phyloP scores from a whole-genome alignment of 2,113 vertebrate species.

The Oenanthe melanoleuca region DNA sequence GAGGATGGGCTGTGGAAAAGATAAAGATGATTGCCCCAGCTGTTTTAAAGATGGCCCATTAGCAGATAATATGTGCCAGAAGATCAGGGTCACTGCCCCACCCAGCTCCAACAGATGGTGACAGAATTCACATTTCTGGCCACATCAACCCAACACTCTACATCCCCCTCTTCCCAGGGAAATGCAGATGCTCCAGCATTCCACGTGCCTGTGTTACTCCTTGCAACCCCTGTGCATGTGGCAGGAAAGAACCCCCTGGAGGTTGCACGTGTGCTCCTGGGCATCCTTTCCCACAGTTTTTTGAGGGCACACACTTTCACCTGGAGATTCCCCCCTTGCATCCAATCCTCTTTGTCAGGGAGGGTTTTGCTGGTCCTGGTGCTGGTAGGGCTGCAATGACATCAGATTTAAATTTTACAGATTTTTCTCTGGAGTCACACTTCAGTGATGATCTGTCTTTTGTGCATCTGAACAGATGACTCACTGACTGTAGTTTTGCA shows the following conservation, averaged over 20 bases:
- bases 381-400: not conserved
- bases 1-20: too few species aligned
- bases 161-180: accelerated
- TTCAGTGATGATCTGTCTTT: not conserved
- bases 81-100: too few species aligned
- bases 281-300: accelerated
- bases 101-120: too few species aligned
- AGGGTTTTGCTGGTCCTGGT: not conserved
- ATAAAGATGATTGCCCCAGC: too few species aligned
- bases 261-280: accelerated
- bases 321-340: accelerated
- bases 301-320: accelerated
- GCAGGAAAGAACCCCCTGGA: accelerated
- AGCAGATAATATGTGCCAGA: too few species aligned
- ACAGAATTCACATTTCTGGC: too few species aligned
- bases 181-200: not conserved
- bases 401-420: not conserved
- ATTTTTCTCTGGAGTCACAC: not conserved
- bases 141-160: too few species aligned
- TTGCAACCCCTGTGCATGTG: accelerated
- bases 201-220: accelerated
- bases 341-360: not conserved
- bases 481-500: not conserved
- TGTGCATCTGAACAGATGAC: not conserved
- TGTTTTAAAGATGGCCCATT: too few species aligned